These are phyloP conservation scores for Fulmarus glacialis DNA, from an alignment of 2,113 vertebrate species.

Conservation along the genomic window DNA sequence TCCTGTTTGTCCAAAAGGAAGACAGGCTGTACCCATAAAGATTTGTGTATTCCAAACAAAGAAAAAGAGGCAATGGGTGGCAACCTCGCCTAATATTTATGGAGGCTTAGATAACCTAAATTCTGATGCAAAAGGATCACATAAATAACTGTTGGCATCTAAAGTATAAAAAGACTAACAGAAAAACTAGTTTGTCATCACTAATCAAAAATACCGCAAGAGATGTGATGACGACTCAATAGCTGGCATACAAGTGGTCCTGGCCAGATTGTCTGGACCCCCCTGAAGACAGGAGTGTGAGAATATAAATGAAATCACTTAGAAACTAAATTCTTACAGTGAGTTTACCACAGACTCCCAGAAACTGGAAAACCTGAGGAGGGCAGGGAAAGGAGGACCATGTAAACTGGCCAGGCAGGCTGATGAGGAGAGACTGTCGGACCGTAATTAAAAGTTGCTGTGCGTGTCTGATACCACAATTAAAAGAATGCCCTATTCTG, in stretches of 20 bases:
- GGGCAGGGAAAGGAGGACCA: background rate
- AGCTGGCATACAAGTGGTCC: background rate
- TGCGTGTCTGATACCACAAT: background rate
- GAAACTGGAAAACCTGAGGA: background rate
- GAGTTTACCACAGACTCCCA: background rate
- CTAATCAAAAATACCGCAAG: background rate
- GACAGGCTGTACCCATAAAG: background rate
- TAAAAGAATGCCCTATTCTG: background rate
- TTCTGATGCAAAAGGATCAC: background rate
- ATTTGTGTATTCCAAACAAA: background rate
- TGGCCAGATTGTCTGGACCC: background rate
- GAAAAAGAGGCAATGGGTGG: background rate
- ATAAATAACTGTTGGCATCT: background rate
- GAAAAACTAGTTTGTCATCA: background rate
- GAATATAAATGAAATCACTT: background rate
- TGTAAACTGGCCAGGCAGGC: background rate
- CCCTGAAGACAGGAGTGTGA: background rate
- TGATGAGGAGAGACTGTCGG: background rate
- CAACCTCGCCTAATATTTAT: background rate
- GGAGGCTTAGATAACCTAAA: background rate
- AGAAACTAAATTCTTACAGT: background rate
- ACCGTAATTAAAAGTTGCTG: background rate
- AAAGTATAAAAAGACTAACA: background rate
- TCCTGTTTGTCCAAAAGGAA: background rate
- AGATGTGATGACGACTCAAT: background rate